phyloP scores from a whole-genome alignment of 1,140 invertebrate species.

The Heliconius hermathena region DNA sequence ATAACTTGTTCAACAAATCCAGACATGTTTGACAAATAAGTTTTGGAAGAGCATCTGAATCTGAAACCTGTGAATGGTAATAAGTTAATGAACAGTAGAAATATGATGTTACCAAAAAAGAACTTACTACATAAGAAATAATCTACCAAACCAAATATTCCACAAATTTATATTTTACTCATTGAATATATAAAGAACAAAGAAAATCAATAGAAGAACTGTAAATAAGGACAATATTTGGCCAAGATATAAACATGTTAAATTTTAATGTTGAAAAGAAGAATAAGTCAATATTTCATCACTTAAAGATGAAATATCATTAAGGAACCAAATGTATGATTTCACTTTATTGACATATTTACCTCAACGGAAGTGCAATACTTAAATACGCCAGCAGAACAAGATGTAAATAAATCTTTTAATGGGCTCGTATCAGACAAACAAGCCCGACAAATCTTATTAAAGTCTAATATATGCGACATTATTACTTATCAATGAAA shows the following conservation, averaged over 20 bases:
- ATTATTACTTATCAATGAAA: slow-evolving; percentile 38
- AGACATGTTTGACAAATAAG: slow-evolving; percentile 71
- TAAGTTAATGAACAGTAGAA: too few relatives aligned
- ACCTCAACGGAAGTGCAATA: slow-evolving; percentile 80
- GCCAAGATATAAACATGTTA: too few relatives aligned
- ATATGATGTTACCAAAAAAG: too few relatives aligned
- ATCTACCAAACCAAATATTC: too few relatives aligned
- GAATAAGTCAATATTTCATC: background rate
- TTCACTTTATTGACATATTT: slow-evolving; percentile 27
- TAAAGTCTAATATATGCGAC: slow-evolving; percentile 66
- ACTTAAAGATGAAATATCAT: background rate
- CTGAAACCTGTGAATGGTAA: slow-evolving; percentile 52
- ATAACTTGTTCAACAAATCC: slow-evolving; percentile 72
- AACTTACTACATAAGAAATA: too few relatives aligned
- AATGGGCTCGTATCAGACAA: slow-evolving; percentile 65
- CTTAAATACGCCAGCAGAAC: slow-evolving; percentile 72
- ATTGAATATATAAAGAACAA: background rate
- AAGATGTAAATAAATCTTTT: slow-evolving; percentile 72
- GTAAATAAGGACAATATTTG: background rate
- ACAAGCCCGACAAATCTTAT: slow-evolving; percentile 76
- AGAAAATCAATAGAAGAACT: background rate
- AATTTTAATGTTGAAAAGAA: too few relatives aligned
- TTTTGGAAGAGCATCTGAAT: slow-evolving; percentile 68
- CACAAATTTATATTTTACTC: background rate
- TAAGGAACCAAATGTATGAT: background rate